Evolutionary conservation across 23 tunicate species (phyloP).

Genomic region (Trididemnum clinides): DNA sequence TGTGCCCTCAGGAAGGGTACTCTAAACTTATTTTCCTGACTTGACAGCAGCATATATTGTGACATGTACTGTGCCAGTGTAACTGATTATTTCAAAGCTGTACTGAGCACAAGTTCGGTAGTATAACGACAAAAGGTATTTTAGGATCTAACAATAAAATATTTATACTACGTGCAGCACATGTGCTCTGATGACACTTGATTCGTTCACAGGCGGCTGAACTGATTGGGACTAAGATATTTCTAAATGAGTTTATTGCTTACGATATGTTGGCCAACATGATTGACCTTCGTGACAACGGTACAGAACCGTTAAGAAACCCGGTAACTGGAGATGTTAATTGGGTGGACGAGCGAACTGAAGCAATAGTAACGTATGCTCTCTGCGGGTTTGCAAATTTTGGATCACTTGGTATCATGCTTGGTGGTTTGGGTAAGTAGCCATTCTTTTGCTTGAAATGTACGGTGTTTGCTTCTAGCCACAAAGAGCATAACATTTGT

Average conservation of each 20-base stretch:
- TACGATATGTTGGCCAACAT: conserved; percentile 55
- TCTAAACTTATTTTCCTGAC: too few relatives aligned
- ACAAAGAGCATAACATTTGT: too few relatives aligned
- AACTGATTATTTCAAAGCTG: neutral
- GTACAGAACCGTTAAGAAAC: conserved; percentile 42
- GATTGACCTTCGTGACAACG: conserved; percentile 60
- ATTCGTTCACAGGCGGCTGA: conserved; percentile 76
- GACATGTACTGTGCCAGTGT: too few relatives aligned
- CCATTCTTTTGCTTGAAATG: neutral
- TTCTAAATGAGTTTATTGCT: conserved; percentile 91
- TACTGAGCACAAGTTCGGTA: neutral
- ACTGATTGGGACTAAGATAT: conserved; percentile 77
- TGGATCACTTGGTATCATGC: conserved; percentile 88
- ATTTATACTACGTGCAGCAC: too few relatives aligned
- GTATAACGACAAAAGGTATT: neutral
- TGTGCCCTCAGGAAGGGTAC: too few relatives aligned
- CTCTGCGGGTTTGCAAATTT: conserved; percentile 96
- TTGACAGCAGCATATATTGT: too few relatives aligned
- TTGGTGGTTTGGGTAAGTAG: conserved; percentile 82
- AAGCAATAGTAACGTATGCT: conserved; percentile 94
- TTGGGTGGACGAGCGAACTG: conserved; percentile 86
- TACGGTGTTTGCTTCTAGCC: too few relatives aligned
- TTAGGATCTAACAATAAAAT: too few relatives aligned
- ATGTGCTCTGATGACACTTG: too few relatives aligned
- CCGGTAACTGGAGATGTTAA: conserved; percentile 48